Evolutionary conservation across 2,113 vertebrate species (phyloP).

Genomic region (Sialia sialis): DNA sequence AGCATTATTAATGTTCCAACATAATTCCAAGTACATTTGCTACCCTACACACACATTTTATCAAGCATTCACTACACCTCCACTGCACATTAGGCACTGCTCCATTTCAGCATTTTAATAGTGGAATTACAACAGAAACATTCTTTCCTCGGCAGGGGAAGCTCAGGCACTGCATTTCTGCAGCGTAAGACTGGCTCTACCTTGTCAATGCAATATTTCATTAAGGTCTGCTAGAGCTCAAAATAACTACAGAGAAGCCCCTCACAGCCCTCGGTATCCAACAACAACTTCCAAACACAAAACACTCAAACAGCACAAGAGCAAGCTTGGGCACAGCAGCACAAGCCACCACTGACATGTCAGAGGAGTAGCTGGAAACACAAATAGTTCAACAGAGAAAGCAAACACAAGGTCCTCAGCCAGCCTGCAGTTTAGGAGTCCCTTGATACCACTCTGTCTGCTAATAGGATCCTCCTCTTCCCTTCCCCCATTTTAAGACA

Average conservation of each 20-base stretch:
- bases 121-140: neutral
- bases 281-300: conserved; percentile 41
- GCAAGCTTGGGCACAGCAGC: neutral
- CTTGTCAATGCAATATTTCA: conserved; percentile 30
- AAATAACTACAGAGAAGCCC: conserved; percentile 49
- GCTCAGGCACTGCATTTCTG: neutral
- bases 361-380: neutral
- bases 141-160: neutral
- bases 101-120: neutral
- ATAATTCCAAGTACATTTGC: neutral
- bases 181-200: neutral
- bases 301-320: neutral
- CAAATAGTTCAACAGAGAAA: neutral
- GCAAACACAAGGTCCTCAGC: neutral
- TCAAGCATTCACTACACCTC: neutral
- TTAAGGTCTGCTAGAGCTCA: conserved; percentile 31
- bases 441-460: conserved; percentile 16
- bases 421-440: neutral
- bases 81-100: neutral
- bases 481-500: conserved; percentile 19
- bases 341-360: neutral
- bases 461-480: conserved; percentile 30
- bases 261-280: neutral
- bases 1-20: neutral
- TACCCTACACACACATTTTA: neutral